phyloP scores from a whole-genome alignment of 2,888 invertebrate species.

The Cecidostiba fungosa region DNA sequence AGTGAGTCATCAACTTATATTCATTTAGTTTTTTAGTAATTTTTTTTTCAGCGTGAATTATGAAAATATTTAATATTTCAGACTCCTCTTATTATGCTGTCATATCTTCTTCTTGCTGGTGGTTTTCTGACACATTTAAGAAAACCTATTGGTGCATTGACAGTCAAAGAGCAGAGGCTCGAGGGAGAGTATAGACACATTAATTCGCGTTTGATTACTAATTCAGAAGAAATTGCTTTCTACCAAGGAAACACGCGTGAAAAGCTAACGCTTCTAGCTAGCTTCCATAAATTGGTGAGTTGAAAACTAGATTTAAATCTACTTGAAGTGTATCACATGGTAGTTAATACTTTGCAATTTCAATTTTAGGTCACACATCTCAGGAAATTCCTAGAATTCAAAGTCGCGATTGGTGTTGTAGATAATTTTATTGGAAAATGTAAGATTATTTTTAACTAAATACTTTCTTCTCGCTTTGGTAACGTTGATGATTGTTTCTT shows the following conservation, averaged over 20 bases:
- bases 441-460: conserved; percentile 80
- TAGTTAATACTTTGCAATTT: conserved; percentile 9
- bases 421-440: conserved; percentile 99
- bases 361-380: conserved; percentile 87
- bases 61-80: conserved; percentile 80
- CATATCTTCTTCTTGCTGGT: conserved; percentile 93
- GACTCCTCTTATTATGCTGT: conserved; percentile 94
- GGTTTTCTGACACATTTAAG: conserved; percentile 92
- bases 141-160: conserved; percentile 91
- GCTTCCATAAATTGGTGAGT: conserved; percentile 90
- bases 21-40: conserved; percentile 28
- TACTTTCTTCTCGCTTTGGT: background rate
- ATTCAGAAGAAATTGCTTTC: conserved; percentile 96
- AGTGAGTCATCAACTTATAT: conserved; percentile 78
- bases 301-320: background rate
- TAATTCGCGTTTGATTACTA: conserved; percentile 97
- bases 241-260: conserved; percentile 93
- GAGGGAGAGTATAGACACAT: conserved; percentile 99
- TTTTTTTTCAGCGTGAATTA: background rate
- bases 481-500: background rate
- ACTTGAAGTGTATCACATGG: background rate
- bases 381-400: conserved; percentile 93
- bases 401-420: conserved; percentile 94
- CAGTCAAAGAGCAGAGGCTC: conserved; percentile 96
- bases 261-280: conserved; percentile 91